These are phyloP conservation scores for Glyphotaelius pellucidus DNA, from an alignment of 2,888 invertebrate genomes.

Conservation along the genomic window DNA sequence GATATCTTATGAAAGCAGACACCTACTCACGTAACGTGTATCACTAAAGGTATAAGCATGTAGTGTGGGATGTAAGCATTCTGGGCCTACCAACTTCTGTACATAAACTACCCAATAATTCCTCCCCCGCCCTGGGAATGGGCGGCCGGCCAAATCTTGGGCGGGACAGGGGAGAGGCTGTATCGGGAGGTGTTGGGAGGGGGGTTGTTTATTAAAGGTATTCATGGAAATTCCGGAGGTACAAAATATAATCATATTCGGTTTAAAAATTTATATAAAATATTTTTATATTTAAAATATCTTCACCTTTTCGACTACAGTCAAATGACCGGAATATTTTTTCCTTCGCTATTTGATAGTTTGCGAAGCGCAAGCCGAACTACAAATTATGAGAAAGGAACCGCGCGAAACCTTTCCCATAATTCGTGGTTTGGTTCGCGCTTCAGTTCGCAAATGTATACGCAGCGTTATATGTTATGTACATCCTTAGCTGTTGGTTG, in stretches of 20 bases:
- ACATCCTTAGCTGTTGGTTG: no score
- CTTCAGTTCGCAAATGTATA: no score
- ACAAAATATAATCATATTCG: neutral
- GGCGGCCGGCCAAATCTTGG: neutral
- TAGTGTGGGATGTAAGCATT: neutral
- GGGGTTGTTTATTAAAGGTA: slow-evolving; percentile 2
- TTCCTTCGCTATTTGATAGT: no score
- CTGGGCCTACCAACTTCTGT: slow-evolving; percentile 2
- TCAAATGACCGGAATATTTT: no score
- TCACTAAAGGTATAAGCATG: neutral
- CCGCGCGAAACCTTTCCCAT: no score
- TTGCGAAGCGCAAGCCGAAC: no score
- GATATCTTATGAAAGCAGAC: neutral
- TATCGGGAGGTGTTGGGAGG: neutral
- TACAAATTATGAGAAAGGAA: no score
- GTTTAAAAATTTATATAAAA: neutral
- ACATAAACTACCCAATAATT: slow-evolving; percentile 2
- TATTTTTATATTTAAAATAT: neutral
- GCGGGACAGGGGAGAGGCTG: neutral
- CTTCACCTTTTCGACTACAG: no score
- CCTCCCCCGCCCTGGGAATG: neutral
- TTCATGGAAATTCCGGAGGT: neutral
- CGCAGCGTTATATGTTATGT: no score
- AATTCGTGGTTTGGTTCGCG: no score
- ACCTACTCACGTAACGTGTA: neutral